A percentile compares a stretch with the other conserved stretches of the same genome.
Evolutionary conservation across 2,888 invertebrate genomes (phyloP).

Genomic region (Cosmia trapezina): DNA sequence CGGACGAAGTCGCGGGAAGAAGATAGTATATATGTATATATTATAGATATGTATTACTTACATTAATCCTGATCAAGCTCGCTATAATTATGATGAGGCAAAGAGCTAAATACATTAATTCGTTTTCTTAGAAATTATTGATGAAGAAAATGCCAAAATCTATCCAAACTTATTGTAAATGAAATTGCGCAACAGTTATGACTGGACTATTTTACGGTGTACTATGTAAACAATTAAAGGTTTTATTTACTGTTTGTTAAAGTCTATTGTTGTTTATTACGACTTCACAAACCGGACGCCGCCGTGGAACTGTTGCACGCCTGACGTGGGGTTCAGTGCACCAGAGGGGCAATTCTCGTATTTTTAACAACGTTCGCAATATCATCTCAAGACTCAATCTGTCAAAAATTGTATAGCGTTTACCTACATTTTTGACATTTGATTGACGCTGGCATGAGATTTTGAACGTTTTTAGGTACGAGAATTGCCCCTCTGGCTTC

Average conservation of each 20-base stretch:
- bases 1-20: too few relatives aligned
- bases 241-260: not conserved
- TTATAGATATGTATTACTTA: constrained; percentile 71
- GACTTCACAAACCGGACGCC: constrained; percentile 21
- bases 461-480: too few relatives aligned
- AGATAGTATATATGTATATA: too few relatives aligned
- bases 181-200: not conserved
- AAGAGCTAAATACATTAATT: constrained; percentile 47
- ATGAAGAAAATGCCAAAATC: constrained; percentile 1
- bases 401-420: too few relatives aligned
- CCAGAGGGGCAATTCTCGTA: too few relatives aligned
- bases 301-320: constrained; percentile 33
- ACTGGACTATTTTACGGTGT: not conserved
- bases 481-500: too few relatives aligned
- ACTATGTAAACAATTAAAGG: not conserved
- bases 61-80: constrained; percentile 85
- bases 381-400: too few relatives aligned
- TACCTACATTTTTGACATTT: too few relatives aligned
- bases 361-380: too few relatives aligned
- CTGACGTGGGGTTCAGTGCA: constrained; percentile 22
- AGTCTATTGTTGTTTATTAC: constrained; percentile 5
- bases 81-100: constrained; percentile 81
- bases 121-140: not conserved
- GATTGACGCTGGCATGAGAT: too few relatives aligned
- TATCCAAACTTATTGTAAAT: not conserved